Base-by-base conservation (phyloP, 2,797 vertebrate species). In the Chloroceryle inda region DNA sequence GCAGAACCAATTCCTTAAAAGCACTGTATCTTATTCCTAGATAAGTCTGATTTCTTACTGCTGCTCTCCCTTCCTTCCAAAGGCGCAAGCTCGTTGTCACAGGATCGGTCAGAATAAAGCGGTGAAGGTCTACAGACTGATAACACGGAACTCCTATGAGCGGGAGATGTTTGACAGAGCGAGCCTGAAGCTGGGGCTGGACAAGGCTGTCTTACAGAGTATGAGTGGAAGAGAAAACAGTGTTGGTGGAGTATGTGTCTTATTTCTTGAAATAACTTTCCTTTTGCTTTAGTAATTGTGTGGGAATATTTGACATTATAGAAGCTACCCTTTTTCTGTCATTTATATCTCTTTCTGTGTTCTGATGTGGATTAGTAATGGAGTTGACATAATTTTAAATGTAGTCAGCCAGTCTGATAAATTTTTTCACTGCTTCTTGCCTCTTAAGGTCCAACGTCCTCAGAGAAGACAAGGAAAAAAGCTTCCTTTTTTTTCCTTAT, bases 91-190 rank as follows among this genome's bases (percentile, higher is more conserved):
- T 92, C 99, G 99, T 91, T 99, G 99, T 97, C 99, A 99, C 94
- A 98, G 99, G 94, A 99, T 99, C 68, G 99, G 99, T 95, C 99
- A 99, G 98, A 99, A 99, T 98, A 99, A 99, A 97, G 99, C 99
- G 9, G 99, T 99, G 96, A 99, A 99, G 97, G 99, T 99, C 83
- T 99, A 99, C 97, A 98, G 99, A 40, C 97, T 99, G 89, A 99
- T 99, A 96, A 99, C 99, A 49, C 99, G 99, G 33, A 99, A 99
- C 96, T 99, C 99, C 0, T 99, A 99, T 40, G 99, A 99, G 91
- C 98, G 99, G 56, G 99, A 99, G 96, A 99, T 99, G 99, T 99
- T 99, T 73, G 99, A 99, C 97, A 98, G 99, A 35, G 99, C 99
- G 92, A 99, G 99, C 93, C 98, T 99, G 94, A 99, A 99, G 93